Evolutionary conservation across 2,113 vertebrate species (phyloP), one percentile per base, ranked within the genome.

Genomic region (Pelmatolapia mariae): DNA sequence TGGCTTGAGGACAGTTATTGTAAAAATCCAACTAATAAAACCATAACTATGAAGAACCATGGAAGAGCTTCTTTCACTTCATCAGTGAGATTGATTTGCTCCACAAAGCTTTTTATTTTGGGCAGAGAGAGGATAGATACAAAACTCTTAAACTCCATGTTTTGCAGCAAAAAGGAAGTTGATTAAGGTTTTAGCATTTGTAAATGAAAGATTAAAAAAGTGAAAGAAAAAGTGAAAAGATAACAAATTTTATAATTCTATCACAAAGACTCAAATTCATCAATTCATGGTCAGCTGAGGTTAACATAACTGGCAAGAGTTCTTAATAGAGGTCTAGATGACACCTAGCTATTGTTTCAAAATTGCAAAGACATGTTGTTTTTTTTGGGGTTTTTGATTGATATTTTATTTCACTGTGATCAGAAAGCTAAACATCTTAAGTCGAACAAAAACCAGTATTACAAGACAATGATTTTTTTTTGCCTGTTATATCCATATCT

Each of bases 31-130:
- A 79, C 81, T 86, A 89, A 88, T 83, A 88, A 88, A 85, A 73
- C 54, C 68, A 54, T 29, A 53, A 18, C 29, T 33, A 18, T 52
- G 85, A 79, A 87, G 54, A 53, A 68, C 73, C 16, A 7, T 12
- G 79, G 50, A 54, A 29, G 57, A 79, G 82, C 78, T 80, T 29
- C 56, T 89, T 91, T 76, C 8, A 54, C 84, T 86, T 87, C 88
- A 59, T 86, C 85, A 79, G 40, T n/a, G 31, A 84, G 43, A 92
- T 7, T 84, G 88, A 91, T 89, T 88, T 43, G 5, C 40, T 63
- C 76, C 63, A 82, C 80, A 68, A 81, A 86, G 73, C 82, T 61
- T 86, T 79, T 85, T 82, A 81, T 84, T 59, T 40, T 3, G 9
- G 59, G 29, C 54, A 80, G 18, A 26, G 40, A 61, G 53, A 61